Evolutionary conservation across 2,888 invertebrate species (phyloP).

Genomic region (Tachina lurida): DNA sequence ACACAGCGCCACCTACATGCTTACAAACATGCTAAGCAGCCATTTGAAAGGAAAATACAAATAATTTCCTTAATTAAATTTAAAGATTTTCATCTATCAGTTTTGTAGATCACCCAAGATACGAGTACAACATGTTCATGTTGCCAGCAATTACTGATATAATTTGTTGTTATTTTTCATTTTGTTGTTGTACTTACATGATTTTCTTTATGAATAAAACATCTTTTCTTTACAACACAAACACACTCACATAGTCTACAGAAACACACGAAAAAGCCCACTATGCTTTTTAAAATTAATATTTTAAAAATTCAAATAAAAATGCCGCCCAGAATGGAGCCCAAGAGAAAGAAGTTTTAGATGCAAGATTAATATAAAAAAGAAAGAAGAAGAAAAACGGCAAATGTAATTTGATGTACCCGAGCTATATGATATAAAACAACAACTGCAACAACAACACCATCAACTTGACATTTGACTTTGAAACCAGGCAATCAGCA

Average conservation of each 20-base stretch:
- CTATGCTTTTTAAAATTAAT: slow-evolving; percentile 18
- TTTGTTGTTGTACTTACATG: slow-evolving; percentile 11
- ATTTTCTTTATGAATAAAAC: slow-evolving; percentile 57
- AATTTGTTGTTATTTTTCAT: not conserved
- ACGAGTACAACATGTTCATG: not conserved
- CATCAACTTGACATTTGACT: slow-evolving; percentile 70
- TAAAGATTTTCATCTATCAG: slow-evolving; percentile 59
- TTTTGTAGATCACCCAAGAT: slow-evolving; percentile 58
- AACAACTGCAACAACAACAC: not conserved
- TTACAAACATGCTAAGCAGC: not conserved
- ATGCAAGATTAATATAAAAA: not conserved
- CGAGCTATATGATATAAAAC: slow-evolving; percentile 19
- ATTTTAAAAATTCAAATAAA: slow-evolving; percentile 56
- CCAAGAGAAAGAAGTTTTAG: slow-evolving; percentile 14
- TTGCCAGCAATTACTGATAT: slow-evolving; percentile 3
- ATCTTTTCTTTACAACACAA: slow-evolving; percentile 28
- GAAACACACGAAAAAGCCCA: slow-evolving; percentile 32
- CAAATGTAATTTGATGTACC: slow-evolving; percentile 42
- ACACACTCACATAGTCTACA: not conserved
- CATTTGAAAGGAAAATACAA: not conserved
- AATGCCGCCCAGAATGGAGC: slow-evolving; percentile 48
- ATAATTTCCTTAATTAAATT: slow-evolving; percentile 60
- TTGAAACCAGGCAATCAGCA: slow-evolving; percentile 38
- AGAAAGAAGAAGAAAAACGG: not conserved
- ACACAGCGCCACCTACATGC: slow-evolving; percentile 32